phyloP scores from a whole-genome alignment of 2,113 vertebrate species.

The Dipodomys ordii region DNA sequence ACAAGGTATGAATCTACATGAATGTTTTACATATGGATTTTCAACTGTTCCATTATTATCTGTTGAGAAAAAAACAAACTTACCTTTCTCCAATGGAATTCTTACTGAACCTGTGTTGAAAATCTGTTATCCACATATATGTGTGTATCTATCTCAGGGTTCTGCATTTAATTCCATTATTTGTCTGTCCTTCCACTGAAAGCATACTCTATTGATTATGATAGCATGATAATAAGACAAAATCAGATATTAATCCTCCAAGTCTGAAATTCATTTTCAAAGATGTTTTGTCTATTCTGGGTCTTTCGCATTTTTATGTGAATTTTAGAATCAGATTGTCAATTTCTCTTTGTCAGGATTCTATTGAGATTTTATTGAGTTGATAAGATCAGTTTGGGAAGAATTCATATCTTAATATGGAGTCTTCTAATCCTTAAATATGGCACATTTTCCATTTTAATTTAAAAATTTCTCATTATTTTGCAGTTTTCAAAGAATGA shows the following conservation, averaged over 20 bases:
- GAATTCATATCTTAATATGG: not conserved
- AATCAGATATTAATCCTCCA: not conserved
- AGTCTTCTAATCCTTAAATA: not conserved
- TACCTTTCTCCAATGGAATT: not conserved
- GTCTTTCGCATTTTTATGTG: conserved; percentile 15
- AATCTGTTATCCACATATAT: not conserved
- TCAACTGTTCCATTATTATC: conserved; percentile 18
- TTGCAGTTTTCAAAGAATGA: not conserved
- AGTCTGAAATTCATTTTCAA: not conserved
- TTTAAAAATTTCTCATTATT: conserved; percentile 14
- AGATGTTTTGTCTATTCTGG: not conserved
- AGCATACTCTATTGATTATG: not conserved
- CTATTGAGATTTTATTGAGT: not conserved
- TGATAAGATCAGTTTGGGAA: not conserved
- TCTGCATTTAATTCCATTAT: not conserved
- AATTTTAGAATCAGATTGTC: conserved; percentile 35
- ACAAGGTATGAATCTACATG: not conserved
- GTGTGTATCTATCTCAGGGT: not conserved
- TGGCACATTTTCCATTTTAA: not conserved
- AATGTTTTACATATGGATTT: conserved; percentile 34
- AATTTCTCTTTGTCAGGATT: conserved; percentile 30
- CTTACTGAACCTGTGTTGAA: conserved; percentile 30
- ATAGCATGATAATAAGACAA: not conserved
- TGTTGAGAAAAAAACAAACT: conserved; percentile 26
- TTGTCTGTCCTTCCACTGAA: not conserved